phyloP scores from a whole-genome alignment of 2,113 vertebrate species.

The Corydoras maculifer region DNA sequence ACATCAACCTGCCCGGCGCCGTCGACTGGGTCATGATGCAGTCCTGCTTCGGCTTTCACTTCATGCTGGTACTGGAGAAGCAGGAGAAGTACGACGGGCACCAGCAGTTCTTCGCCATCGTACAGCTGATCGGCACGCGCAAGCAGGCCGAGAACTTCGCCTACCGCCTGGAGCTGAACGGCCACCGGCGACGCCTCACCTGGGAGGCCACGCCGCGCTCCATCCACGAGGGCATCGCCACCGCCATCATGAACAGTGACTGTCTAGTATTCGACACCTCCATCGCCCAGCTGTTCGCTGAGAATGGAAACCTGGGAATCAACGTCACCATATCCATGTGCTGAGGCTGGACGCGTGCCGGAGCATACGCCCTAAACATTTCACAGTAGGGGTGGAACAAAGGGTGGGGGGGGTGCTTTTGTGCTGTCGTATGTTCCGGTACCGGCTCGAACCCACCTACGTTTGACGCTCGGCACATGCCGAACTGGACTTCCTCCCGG shows the following conservation, averaged over 20 bases:
- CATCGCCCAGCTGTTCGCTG: conserved; percentile 98
- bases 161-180: conserved; percentile 94
- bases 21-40: conserved; percentile 99
- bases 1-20: conserved; percentile 97
- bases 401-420: not conserved
- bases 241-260: conserved; percentile 99
- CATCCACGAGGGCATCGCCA: conserved; percentile 97
- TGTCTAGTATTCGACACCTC: conserved; percentile 98
- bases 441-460: not conserved
- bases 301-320: conserved; percentile 98
- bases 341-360: conserved; percentile 64
- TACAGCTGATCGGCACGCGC: conserved; percentile 96
- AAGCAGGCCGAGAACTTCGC: conserved; percentile 99
- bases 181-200: conserved; percentile 95
- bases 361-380: conserved; percentile 38
- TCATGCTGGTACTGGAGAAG: conserved; percentile 98
- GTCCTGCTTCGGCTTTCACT: conserved; percentile 98
- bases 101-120: conserved; percentile 98
- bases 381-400: conserved; percentile 48
- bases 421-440: too few relatives aligned
- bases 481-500: conserved; percentile 29
- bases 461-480: conserved; percentile 25
- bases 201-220: conserved; percentile 98
- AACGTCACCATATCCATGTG: conserved; percentile 99
- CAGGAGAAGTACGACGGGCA: conserved; percentile 98